Conservation (phyloP, 2,888 invertebrate genomes). For the Gonocerus acuteangulatus region DNA sequence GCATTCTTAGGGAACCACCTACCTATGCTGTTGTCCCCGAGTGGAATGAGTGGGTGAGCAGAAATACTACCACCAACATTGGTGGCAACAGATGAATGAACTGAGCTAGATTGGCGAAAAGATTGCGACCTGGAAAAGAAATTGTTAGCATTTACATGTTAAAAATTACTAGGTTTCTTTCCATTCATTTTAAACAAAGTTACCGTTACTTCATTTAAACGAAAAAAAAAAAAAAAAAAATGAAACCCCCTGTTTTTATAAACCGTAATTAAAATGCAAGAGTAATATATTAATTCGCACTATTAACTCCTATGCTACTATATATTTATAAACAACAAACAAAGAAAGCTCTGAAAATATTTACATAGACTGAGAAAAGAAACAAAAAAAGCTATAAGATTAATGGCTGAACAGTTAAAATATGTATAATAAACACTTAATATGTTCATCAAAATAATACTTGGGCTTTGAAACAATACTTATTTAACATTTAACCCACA, state of each 20-base stretch:
- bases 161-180: slow-evolving; percentile 13
- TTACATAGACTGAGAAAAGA: background rate
- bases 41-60: slow-evolving; percentile 89
- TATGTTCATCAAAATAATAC: too few species aligned
- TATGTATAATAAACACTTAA: too few species aligned
- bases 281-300: background rate
- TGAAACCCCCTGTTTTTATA: too few species aligned
- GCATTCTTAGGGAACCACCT: slow-evolving; percentile 41
- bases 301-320: too few species aligned
- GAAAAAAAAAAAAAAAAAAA: too few species aligned
- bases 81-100: slow-evolving; percentile 60
- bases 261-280: too few species aligned
- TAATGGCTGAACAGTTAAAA: background rate
- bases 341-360: background rate
- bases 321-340: background rate
- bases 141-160: slow-evolving; percentile 33
- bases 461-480: too few species aligned
- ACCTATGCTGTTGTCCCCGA: slow-evolving; percentile 51
- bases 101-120: slow-evolving; percentile 77
- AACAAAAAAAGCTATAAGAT: background rate
- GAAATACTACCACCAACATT: slow-evolving; percentile 81
- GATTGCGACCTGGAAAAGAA: slow-evolving; percentile 78
- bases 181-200: slow-evolving; percentile 9
- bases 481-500: background rate
- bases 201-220: background rate